phyloP scores from a whole-genome alignment of 2,888 invertebrate species.

The Eupsilia transversa region DNA sequence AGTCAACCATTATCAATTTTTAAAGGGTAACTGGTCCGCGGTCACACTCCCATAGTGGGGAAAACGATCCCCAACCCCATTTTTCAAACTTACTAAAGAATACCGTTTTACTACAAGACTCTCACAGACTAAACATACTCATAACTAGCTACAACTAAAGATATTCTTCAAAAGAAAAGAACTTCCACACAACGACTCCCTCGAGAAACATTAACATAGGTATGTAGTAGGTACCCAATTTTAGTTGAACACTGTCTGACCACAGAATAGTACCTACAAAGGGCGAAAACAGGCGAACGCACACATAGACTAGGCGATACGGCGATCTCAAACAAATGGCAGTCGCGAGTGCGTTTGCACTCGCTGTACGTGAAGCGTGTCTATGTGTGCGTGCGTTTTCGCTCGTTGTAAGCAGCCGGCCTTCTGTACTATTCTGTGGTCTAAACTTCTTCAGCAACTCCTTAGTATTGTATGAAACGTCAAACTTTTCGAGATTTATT shows the following conservation, averaged over 20 bases:
- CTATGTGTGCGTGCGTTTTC: background rate
- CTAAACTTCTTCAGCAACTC: constrained; percentile 14
- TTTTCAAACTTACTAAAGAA: no score
- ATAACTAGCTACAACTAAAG: constrained; percentile 5
- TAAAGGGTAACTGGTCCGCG: no score
- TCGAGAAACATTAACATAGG: constrained; percentile 41
- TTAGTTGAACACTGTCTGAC: constrained; percentile 21
- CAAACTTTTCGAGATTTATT: constrained; percentile 60
- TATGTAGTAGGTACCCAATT: constrained; percentile 37
- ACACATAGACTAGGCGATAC: background rate
- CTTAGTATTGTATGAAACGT: constrained; percentile 59
- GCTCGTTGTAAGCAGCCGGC: fast-evolving
- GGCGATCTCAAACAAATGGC: background rate
- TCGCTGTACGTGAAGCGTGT: background rate
- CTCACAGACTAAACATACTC: background rate
- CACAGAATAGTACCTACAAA: background rate
- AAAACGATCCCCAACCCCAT: no score
- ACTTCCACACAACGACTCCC: constrained; percentile 42
- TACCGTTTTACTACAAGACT: no score
- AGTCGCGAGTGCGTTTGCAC: background rate
- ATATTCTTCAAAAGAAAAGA: constrained; percentile 45
- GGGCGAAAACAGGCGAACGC: no score
- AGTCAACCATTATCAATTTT: no score
- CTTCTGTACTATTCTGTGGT: background rate
- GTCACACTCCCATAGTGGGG: no score